Base-by-base conservation (phyloP, 2,888 invertebrate genomes). In the Polia nebulosa region DNA sequence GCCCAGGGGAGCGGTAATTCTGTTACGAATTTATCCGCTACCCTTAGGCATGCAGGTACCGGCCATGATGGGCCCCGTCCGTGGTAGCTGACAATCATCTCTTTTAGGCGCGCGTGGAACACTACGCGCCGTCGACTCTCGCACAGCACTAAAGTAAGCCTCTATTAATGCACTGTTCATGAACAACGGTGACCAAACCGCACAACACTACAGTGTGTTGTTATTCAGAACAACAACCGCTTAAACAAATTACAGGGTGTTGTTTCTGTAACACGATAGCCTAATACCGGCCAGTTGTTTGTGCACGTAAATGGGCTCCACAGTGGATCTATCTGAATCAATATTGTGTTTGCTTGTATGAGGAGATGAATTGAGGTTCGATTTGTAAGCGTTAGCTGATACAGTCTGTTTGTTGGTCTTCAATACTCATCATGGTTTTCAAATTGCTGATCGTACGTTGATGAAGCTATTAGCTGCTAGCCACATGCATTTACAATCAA, bases 271-370 rank as follows among this genome's bases (percentile, higher is more conserved):
- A 72, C 60, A 36, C 25, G 62, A 77, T 68, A 57, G 34, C 41
- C 66, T 62, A 77, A 57, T 56, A 51, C 39, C 17, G 7, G 20
- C 20, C 49, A 32, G 52, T 27, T 80, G 68, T 80, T 80, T 80
- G 63, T 34, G 27, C 34, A 59, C 57, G 60, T 56, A 77, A 80
- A 80, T 74, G 80, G 71, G 22, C 56, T 51, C 27, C 36, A 32
- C 52, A 41, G 32, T 51, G 44, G 49, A 63, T 72, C 71, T 72
- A 20, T 65, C 44, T 62, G 72, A 72, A 41, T 62, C 67, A 73
- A 77, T 77, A 66, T 77, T 73, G 39, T 65, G 34, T 47, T 79
- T 45, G 45, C 36, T 6, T 72, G 44, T 62, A 36, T 49, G 62
- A 55, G 27, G 39, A 53, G 15, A 41, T 27, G n/a, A 13, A 51